These are phyloP conservation scores for Saccostrea cuccullata DNA, from an alignment of 1,140 invertebrate genomes.

Conservation along the genomic window DNA sequence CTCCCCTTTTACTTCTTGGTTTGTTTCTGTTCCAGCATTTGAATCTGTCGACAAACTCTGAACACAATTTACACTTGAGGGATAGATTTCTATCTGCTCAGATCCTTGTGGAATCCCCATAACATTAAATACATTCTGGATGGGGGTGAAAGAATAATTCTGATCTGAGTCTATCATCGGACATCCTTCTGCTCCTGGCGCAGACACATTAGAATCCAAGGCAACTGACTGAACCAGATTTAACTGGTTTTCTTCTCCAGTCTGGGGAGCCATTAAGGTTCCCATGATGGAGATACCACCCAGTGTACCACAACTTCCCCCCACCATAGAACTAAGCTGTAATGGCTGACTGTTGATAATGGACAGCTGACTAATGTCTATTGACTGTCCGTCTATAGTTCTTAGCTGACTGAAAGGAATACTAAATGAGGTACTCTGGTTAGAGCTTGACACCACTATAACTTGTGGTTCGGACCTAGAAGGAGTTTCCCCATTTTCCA, in stretches of 20 bases:
- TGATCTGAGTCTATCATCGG: not conserved
- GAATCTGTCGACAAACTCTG: not conserved
- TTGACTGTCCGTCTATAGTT: not conserved
- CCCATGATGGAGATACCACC: not conserved
- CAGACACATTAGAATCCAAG: not conserved
- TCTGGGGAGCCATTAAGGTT: slow-evolving; percentile 3
- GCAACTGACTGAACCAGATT: not conserved
- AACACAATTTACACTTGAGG: not conserved
- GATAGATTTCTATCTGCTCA: not conserved
- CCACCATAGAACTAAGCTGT: not conserved
- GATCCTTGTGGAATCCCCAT: slow-evolving; percentile 1
- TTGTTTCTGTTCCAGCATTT: not conserved
- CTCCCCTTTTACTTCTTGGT: not conserved
- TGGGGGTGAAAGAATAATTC: not conserved
- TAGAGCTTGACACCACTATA: not conserved
- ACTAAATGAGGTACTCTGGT: not conserved
- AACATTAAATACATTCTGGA: slow-evolving; percentile 13
- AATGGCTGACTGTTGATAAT: slow-evolving; percentile 21
- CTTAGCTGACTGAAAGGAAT: slow-evolving; percentile 2
- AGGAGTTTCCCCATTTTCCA: not conserved
- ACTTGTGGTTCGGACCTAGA: not conserved
- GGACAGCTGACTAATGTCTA: not conserved
- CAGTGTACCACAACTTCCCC: not conserved
- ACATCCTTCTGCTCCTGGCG: not conserved
- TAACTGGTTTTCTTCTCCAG: not conserved